Evolutionary conservation across 2,113 vertebrate genomes (phyloP), one percentile per base, ranked within the genome.

Genomic region (Rhinoderma darwinii): DNA sequence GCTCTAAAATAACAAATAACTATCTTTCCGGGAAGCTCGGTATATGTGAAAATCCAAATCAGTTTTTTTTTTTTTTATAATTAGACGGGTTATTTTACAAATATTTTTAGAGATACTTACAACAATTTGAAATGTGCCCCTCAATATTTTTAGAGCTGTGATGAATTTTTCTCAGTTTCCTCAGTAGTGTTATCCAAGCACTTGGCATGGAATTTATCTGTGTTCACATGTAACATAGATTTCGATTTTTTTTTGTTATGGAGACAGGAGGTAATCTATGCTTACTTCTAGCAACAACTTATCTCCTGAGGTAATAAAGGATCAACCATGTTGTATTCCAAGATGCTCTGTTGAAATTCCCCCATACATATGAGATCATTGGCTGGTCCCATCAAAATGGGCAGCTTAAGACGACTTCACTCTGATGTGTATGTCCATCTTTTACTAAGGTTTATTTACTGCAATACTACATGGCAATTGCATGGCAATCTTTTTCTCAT

Each of bases 141-240:
- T 81, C 54, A 63, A 81, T 81, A 81, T 81, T 81, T 39, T 81
- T 39, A 43, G 37, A 81, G 79, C 56, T 63, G 56, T 81, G 54
- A 81, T 81, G 15, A 4, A 63, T 27, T 43, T 81, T 81, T 81
- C 79, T n/a, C 56, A 81, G 37, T 81, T 81, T 63, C 39, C 5
- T 10, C n/a, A 1, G 12, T 63, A 30, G 56, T 41, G 79, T 81
- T 81, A 63, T 43, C 79, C n/a, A 81, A 81, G 79, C 79, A 81
- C 59, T 56, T 81, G 79, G 79, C 79, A 81, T 22, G 63, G 54
- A 61, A n/a, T 61, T 41, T 61, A 39, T 80, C 78, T 41, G 54
- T 25, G 63, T 81, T 25, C 63, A 81, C 37, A 81, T 63, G 12
- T 17, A 17, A 61, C 79, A 63, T n/a, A 18, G 25, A 6, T 56